These are phyloP conservation scores for Vandiemenella viatica DNA, from an alignment of 2,888 invertebrate genomes.

Conservation along the genomic window DNA sequence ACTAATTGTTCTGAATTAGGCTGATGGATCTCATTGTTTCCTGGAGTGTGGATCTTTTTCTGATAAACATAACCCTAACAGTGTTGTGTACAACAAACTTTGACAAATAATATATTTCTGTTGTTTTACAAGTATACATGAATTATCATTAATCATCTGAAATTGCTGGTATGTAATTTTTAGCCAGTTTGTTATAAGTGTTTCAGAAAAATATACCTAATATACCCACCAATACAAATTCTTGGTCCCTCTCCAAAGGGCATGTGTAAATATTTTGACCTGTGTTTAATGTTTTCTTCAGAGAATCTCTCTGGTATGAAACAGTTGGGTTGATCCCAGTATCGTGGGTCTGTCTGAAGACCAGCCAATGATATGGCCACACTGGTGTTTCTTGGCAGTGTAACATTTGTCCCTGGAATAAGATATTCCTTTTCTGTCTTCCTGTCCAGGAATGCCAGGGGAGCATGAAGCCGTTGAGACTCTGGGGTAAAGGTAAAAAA, in stretches of 20 bases:
- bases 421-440: not conserved
- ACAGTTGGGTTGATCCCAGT: not conserved
- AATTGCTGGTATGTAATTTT: too few relatives aligned
- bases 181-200: too few relatives aligned
- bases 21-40: too few relatives aligned
- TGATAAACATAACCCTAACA: too few relatives aligned
- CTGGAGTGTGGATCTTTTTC: too few relatives aligned
- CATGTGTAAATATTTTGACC: not conserved
- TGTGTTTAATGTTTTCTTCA: not conserved
- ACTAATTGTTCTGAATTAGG: too few relatives aligned
- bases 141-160: too few relatives aligned
- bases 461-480: not conserved
- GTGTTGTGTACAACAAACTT: too few relatives aligned
- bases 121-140: too few relatives aligned
- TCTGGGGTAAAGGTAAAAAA: too few relatives aligned
- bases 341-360: not conserved
- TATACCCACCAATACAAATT: not conserved
- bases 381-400: not conserved
- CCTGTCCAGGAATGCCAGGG: not conserved
- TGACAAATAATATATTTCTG: too few relatives aligned
- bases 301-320: not conserved
- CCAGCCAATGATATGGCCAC: not conserved
- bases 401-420: not conserved
- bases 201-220: too few relatives aligned
- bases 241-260: not conserved